Evolutionary conservation across 2,113 vertebrate species (phyloP).

Genomic region (Protobothrops mucrosquamatus): DNA sequence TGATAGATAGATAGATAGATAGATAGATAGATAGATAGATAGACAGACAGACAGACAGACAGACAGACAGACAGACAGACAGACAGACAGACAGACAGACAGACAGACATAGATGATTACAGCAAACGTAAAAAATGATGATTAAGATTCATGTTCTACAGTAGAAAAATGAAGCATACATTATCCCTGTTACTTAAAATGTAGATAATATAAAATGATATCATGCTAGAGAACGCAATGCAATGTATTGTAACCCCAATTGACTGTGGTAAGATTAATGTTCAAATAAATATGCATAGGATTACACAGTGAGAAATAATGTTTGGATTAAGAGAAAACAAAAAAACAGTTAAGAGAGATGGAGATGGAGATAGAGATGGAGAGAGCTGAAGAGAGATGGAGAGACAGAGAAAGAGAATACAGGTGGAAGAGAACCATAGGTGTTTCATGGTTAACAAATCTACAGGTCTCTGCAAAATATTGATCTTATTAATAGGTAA

Average conservation of each 20-base stretch:
- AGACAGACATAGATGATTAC: neutral
- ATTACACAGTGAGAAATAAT: neutral
- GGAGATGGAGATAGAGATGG: neutral
- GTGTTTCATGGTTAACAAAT: neutral
- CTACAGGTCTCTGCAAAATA: neutral
- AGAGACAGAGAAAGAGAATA: neutral
- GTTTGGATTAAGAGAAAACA: neutral
- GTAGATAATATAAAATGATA: neutral
- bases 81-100: neutral
- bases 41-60: neutral
- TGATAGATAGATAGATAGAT: no score
- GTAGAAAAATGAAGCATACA: neutral
- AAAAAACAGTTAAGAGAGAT: neutral
- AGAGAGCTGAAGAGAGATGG: neutral
- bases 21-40: no score
- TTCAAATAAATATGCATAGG: neutral
- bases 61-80: neutral
- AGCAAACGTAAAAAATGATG: neutral
- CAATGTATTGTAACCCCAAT: neutral
- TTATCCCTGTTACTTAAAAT: neutral
- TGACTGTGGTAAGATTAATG: neutral
- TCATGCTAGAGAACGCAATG: neutral
- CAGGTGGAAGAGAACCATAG: neutral
- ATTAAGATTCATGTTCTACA: neutral
- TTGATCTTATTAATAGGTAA: neutral